Evolutionary conservation across 1,140 invertebrate genomes (phyloP).

Genomic region (Calephelis nemesis): DNA sequence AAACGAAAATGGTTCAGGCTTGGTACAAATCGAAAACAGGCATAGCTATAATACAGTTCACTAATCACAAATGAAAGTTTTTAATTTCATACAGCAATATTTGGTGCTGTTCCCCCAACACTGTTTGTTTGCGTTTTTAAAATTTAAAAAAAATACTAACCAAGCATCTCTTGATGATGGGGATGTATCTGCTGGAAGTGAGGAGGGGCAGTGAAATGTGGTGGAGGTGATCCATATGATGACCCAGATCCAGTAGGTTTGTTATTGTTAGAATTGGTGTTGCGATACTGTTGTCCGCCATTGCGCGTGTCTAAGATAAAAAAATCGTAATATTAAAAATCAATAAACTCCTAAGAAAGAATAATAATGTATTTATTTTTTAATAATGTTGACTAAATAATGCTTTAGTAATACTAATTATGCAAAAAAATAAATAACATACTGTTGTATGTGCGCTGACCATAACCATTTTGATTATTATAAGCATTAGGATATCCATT

Average conservation of each 20-base stretch:
- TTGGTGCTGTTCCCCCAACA: too few relatives aligned
- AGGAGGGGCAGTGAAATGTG: constrained; percentile 63
- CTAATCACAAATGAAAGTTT: too few relatives aligned
- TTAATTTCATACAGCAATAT: too few relatives aligned
- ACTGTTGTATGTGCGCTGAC: constrained; percentile 67
- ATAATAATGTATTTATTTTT: too few relatives aligned
- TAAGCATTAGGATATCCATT: constrained; percentile 74
- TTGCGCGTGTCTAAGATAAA: constrained; percentile 53
- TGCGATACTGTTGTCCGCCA: constrained; percentile 62
- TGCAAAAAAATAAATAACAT: constrained; percentile 23
- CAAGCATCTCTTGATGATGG: constrained; percentile 70
- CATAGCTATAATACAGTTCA: too few relatives aligned
- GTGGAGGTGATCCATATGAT: constrained; percentile 67
- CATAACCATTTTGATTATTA: constrained; percentile 69
- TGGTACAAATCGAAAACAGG: too few relatives aligned
- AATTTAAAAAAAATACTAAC: constrained; percentile 33
- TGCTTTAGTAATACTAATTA: too few relatives aligned
- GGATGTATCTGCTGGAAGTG: constrained; percentile 69
- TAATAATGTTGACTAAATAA: too few relatives aligned
- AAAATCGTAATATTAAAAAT: not conserved
- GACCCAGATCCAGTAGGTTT: constrained; percentile 64
- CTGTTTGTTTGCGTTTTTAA: too few relatives aligned
- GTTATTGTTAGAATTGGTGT: constrained; percentile 56
- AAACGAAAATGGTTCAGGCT: too few relatives aligned
- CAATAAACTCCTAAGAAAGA: too few relatives aligned